phyloP scores from a whole-genome alignment of 2,113 vertebrate genomes.

The Plestiodon gilberti region DNA sequence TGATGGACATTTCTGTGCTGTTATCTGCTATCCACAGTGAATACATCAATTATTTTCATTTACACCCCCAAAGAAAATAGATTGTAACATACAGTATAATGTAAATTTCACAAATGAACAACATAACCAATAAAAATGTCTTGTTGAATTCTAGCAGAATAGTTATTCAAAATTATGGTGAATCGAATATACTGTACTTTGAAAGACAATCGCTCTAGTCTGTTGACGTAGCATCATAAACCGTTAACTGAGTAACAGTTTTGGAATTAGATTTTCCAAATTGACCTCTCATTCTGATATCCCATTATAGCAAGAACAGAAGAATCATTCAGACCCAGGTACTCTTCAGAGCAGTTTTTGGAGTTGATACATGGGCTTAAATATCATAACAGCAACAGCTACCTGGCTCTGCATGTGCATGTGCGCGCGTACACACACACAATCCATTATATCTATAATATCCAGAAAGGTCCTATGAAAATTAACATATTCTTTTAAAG shows the following conservation, averaged over 20 bases:
- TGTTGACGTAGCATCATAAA: not conserved
- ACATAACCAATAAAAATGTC: not conserved
- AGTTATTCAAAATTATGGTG: not conserved
- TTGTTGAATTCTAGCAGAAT: not conserved
- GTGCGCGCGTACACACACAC: too few species aligned
- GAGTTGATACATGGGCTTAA: not conserved
- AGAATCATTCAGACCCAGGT: not conserved
- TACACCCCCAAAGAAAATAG: not conserved
- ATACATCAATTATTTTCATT: not conserved
- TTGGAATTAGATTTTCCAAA: not conserved
- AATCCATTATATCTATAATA: too few species aligned
- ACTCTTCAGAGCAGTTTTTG: not conserved
- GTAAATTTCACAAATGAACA: slow-evolving; percentile 6
- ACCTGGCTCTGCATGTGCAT: too few species aligned
- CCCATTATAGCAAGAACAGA: not conserved
- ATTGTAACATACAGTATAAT: not conserved
- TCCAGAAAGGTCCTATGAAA: not conserved
- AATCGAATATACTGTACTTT: accelerated
- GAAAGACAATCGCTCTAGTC: not conserved
- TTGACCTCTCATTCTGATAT: not conserved
- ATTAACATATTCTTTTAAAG: not conserved
- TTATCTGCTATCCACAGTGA: not conserved
- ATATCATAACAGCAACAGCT: not conserved
- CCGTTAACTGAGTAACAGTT: not conserved
- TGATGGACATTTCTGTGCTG: too few species aligned